phyloP scores from a whole-genome alignment of 2,888 invertebrate species.

The Zaprionus lineosus region DNA sequence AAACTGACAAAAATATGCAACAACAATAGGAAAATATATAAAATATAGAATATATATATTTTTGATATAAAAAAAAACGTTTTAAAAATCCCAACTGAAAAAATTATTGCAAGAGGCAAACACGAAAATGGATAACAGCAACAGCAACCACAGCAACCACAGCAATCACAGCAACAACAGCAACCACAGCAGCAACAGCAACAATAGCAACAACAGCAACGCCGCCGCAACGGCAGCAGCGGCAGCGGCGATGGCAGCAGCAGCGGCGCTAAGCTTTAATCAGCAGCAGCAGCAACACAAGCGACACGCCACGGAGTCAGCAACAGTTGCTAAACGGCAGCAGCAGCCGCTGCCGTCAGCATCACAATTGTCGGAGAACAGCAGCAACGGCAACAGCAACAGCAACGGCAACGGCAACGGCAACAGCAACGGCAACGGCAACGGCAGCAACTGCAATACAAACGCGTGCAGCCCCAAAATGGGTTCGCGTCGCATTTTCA shows the following conservation, averaged over 20 bases:
- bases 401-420: slow-evolving; percentile 21
- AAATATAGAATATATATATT: slow-evolving; percentile 33
- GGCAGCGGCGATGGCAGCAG: slow-evolving; percentile 15
- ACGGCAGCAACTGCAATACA: slow-evolving; percentile 21
- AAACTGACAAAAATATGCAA: slow-evolving; percentile 9
- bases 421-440: slow-evolving; percentile 11
- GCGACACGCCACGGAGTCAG: slow-evolving; percentile 94
- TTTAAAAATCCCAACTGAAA: slow-evolving; percentile 21
- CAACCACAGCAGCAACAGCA: not conserved
- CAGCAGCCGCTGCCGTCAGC: slow-evolving; percentile 83
- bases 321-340: slow-evolving; percentile 88
- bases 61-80: slow-evolving; percentile 43
- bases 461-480: slow-evolving; percentile 83
- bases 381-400: slow-evolving; percentile 49
- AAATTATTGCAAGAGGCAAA: slow-evolving; percentile 14
- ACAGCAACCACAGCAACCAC: slow-evolving; percentile 22
- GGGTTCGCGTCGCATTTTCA: slow-evolving; percentile 93
- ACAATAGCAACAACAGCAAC: slow-evolving; percentile 44
- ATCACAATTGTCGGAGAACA: slow-evolving; percentile 11
- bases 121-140: slow-evolving; percentile 53
- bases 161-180: slow-evolving; percentile 14
- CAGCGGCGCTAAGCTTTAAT: slow-evolving; percentile 36
- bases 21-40: slow-evolving; percentile 22
- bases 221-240: slow-evolving; percentile 18
- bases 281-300: slow-evolving; percentile 85